Percentiles rank a stretch among this genome's conserved stretches.
Conservation (phyloP, 2,888 invertebrate genomes). For the Heliconius cydno region DNA sequence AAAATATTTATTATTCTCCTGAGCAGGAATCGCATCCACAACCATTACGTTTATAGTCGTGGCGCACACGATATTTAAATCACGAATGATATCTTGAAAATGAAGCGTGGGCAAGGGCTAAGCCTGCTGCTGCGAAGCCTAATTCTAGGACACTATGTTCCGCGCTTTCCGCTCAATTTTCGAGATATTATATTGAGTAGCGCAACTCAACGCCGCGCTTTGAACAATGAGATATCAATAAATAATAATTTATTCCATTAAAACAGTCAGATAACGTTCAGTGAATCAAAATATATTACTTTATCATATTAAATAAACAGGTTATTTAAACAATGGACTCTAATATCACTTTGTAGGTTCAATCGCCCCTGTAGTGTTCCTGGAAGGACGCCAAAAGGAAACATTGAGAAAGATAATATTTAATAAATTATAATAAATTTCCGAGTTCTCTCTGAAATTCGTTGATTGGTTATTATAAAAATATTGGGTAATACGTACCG, state of each 20-base stretch:
- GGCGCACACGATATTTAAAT: too few relatives aligned
- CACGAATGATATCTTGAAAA: too few relatives aligned
- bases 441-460: neutral
- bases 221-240: neutral
- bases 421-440: neutral
- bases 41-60: too few relatives aligned
- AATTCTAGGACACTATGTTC: too few relatives aligned
- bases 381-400: slow-evolving; percentile 17
- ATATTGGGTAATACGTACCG: too few relatives aligned
- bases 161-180: too few relatives aligned
- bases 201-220: too few relatives aligned
- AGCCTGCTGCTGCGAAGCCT: too few relatives aligned
- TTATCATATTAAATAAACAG: slow-evolving; percentile 3
- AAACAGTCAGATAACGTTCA: neutral
- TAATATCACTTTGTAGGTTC: neutral
- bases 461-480: neutral
- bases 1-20: too few relatives aligned
- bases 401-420: slow-evolving; percentile 5
- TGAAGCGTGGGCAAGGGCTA: too few relatives aligned
- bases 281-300: neutral
- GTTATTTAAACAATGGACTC: neutral
- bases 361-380: slow-evolving; percentile 2
- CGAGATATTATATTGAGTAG: too few relatives aligned
- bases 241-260: neutral
- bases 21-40: too few relatives aligned